Evolutionary conservation across 2,113 vertebrate genomes (phyloP).

Genomic region (Trematocara zebra): DNA sequence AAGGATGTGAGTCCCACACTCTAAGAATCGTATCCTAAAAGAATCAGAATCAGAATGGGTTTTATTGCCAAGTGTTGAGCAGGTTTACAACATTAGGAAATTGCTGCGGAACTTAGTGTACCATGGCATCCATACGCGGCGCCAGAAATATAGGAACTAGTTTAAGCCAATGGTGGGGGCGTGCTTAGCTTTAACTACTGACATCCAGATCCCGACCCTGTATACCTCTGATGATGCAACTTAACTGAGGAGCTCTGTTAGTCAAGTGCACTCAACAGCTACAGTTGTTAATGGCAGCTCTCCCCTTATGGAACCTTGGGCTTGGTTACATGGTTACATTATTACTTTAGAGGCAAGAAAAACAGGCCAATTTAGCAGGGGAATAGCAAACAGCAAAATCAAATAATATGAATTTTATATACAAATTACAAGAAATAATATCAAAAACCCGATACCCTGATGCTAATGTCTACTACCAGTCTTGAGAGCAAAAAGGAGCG

Average conservation of each 20-base stretch:
- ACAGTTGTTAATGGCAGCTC: background rate
- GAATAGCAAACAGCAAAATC: background rate
- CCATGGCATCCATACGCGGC: no score
- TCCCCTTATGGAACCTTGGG: background rate
- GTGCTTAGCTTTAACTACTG: background rate
- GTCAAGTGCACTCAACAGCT: background rate
- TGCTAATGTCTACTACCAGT: background rate
- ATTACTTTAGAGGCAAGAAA: background rate
- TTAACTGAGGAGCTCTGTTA: background rate
- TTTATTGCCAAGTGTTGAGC: no score
- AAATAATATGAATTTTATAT: background rate
- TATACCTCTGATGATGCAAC: background rate
- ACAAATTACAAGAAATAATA: background rate
- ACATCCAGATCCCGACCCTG: background rate
- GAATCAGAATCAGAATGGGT: background rate
- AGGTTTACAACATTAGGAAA: no score
- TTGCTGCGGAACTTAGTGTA: no score
- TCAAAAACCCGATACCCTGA: background rate
- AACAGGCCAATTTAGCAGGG: background rate
- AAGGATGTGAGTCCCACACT: background rate
- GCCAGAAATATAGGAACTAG: background rate
- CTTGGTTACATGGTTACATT: background rate
- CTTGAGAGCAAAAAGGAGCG: background rate
- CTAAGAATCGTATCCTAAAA: background rate
- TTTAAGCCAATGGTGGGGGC: background rate